Conservation (phyloP, 2,888 invertebrate species). For the Sesia bembeciformis region DNA sequence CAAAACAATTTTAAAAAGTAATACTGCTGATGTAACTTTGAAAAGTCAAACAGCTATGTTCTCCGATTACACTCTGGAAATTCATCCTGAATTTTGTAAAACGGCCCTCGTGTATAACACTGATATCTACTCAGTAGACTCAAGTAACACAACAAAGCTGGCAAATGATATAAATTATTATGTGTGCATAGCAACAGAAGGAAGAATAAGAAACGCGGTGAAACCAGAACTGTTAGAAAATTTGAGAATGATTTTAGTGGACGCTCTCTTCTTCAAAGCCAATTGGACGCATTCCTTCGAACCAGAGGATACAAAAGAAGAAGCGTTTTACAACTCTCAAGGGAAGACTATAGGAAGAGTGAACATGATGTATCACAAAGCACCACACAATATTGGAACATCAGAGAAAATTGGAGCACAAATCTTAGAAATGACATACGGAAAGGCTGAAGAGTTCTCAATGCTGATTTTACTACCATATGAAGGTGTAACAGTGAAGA, state of each 20-base stretch:
- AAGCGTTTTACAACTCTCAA: constrained; percentile 75
- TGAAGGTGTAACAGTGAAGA: constrained; percentile 63
- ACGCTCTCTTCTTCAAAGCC: constrained; percentile 82
- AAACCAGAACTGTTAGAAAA: constrained; percentile 51
- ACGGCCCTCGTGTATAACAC: constrained; percentile 64
- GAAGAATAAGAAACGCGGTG: constrained; percentile 79
- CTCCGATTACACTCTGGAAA: constrained; percentile 35
- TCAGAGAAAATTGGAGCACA: constrained; percentile 73
- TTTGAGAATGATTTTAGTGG: constrained; percentile 75
- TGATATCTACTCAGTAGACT: constrained; percentile 71
- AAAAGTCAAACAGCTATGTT: constrained; percentile 50
- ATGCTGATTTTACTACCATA: constrained; percentile 79
- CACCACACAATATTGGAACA: constrained; percentile 69
- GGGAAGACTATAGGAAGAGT: constrained; percentile 71
- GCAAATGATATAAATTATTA: constrained; percentile 79
- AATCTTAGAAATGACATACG: constrained; percentile 81
- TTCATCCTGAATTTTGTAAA: constrained; percentile 55
- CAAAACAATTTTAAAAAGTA: constrained; percentile 31
- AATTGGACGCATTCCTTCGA: constrained; percentile 81
- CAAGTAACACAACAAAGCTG: constrained; percentile 56
- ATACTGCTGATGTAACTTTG: constrained; percentile 38
- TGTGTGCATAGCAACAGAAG: constrained; percentile 78
- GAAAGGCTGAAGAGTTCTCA: constrained; percentile 72
- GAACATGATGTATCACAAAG: constrained; percentile 84
- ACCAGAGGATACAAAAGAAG: constrained; percentile 62